Percentiles rank a stretch among this genome's conserved stretches.
These are phyloP conservation scores for Myotis daubentonii DNA, from an alignment of 2,797 vertebrate genomes.

Conservation along the genomic window DNA sequence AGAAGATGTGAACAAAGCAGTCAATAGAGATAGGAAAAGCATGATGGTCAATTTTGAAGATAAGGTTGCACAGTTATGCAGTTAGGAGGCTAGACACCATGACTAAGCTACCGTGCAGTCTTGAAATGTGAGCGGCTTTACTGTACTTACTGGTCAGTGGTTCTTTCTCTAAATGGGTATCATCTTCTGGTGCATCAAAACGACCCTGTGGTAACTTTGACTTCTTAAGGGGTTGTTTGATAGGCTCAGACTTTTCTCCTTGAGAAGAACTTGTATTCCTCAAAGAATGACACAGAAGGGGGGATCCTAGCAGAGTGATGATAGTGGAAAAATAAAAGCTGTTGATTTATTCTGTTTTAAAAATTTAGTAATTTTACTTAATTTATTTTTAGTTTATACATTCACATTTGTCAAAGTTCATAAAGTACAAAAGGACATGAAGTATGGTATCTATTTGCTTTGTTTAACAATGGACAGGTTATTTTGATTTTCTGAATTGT, in stretches of 20 bases:
- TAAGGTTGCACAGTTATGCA: not conserved
- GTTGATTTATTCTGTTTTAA: not conserved
- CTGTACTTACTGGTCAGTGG: constrained; percentile 90
- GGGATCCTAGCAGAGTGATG: constrained; percentile 70
- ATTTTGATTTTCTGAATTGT: no score
- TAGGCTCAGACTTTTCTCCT: constrained; percentile 82
- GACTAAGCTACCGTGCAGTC: not conserved
- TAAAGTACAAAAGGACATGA: not conserved
- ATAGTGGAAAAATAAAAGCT: not conserved
- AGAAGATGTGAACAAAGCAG: constrained; percentile 68
- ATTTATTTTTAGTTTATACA: not conserved
- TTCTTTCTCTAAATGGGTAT: constrained; percentile 85
- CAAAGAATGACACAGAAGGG: constrained; percentile 66
- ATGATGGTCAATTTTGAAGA: not conserved
- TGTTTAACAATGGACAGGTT: no score
- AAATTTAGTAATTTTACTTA: constrained; percentile 16
- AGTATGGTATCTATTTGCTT: no score
- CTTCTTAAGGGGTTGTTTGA: constrained; percentile 88
- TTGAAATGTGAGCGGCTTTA: not conserved
- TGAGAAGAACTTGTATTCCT: constrained; percentile 79
- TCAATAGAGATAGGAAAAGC: not conserved
- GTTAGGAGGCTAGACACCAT: not conserved
- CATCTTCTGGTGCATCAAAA: constrained; percentile 90
- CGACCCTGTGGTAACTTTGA: constrained; percentile 92
- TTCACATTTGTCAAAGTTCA: not conserved